A percentile compares a stretch with the other conserved stretches of the same genome.
Conservation (phyloP, 2,113 vertebrate species). For the Eonycteris spelaea region DNA sequence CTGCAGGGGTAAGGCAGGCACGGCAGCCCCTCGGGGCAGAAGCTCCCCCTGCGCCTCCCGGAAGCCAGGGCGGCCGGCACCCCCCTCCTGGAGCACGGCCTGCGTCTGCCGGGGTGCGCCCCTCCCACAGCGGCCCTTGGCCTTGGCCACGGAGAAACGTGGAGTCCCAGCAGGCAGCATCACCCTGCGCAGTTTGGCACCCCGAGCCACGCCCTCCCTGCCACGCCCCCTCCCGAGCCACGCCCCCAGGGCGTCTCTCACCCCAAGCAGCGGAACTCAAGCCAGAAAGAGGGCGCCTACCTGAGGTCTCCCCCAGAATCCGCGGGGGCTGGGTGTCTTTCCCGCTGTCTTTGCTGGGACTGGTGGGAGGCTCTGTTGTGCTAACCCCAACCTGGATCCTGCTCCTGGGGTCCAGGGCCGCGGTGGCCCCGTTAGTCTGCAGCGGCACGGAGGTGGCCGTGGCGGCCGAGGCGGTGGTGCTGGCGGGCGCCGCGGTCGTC, state of each 20-base stretch:
- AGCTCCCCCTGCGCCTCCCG: not conserved
- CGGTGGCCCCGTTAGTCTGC: conserved; percentile 59
- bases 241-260: not conserved
- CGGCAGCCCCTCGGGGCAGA: accelerated
- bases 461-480: conserved; percentile 13
- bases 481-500: conserved; percentile 50
- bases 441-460: conserved; percentile 44
- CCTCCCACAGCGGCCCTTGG: too few species aligned
- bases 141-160: accelerated
- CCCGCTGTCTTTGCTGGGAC: conserved; percentile 68
- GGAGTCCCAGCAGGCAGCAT: too few species aligned
- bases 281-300: conserved; percentile 40
- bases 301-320: conserved; percentile 84
- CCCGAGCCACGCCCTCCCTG: too few species aligned
- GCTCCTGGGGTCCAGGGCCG: conserved; percentile 63
- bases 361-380: conserved; percentile 79
- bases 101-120: accelerated
- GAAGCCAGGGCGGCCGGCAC: not conserved
- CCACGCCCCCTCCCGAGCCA: too few species aligned
- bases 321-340: conserved; percentile 78
- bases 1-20: accelerated
- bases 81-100: too few species aligned
- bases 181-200: accelerated
- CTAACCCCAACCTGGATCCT: conserved; percentile 68
- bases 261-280: too few species aligned